Evolutionary conservation across 2,888 invertebrate species (phyloP).

Genomic region (Thera britannica): DNA sequence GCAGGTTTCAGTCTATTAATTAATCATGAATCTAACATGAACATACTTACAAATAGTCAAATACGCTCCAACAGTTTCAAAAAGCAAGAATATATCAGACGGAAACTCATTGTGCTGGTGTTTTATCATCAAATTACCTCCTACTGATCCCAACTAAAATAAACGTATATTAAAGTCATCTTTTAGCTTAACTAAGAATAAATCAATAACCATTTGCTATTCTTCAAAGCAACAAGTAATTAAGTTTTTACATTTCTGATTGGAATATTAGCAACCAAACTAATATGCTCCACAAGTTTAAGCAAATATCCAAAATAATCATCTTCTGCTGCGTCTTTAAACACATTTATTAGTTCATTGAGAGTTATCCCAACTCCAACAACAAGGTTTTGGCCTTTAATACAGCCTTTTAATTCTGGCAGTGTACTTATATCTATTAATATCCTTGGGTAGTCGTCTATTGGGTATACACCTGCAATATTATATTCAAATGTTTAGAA

Average conservation of each 20-base stretch:
- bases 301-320: slow-evolving; percentile 84
- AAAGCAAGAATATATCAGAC: slow-evolving; percentile 87
- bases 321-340: slow-evolving; percentile 54
- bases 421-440: slow-evolving; percentile 87
- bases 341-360: slow-evolving; percentile 76
- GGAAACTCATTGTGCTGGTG: slow-evolving; percentile 87
- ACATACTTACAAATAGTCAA: slow-evolving; percentile 55
- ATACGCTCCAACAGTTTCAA: slow-evolving; percentile 61
- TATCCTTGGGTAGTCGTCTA: slow-evolving; percentile 60
- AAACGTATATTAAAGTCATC: too few species aligned
- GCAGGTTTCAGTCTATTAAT: too few species aligned
- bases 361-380: slow-evolving; percentile 85
- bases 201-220: too few species aligned
- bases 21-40: too few species aligned
- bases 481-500: background rate
- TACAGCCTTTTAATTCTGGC: slow-evolving; percentile 77
- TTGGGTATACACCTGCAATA: slow-evolving; percentile 67
- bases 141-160: slow-evolving; percentile 82
- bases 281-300: slow-evolving; percentile 85
- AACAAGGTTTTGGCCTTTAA: slow-evolving; percentile 68
- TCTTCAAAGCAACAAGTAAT: background rate
- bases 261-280: slow-evolving; percentile 87
- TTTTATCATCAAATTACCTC: slow-evolving; percentile 89
- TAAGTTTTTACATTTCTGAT: slow-evolving; percentile 82
- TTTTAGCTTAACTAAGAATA: too few species aligned